These are phyloP conservation scores for Eupithecia vulgata DNA, from an alignment of 2,888 invertebrate species.

Conservation along the genomic window DNA sequence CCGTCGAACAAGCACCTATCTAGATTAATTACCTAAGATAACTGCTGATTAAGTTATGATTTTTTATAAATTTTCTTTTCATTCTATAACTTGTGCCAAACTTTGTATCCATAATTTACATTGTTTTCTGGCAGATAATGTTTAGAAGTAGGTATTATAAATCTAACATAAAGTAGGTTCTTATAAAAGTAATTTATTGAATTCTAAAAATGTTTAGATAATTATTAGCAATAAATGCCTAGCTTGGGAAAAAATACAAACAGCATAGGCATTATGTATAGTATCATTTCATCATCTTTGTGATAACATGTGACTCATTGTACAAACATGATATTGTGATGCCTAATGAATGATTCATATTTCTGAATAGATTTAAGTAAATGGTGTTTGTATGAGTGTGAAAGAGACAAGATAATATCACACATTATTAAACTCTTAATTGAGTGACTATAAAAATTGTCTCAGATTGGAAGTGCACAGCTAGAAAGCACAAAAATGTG, in stretches of 20 bases:
- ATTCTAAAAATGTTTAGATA: background rate
- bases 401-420: slow-evolving; percentile 24
- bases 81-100: slow-evolving; percentile 53
- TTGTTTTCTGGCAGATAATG: slow-evolving; percentile 19
- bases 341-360: slow-evolving; percentile 41
- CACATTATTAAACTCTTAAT: slow-evolving; percentile 6
- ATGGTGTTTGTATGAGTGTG: slow-evolving; percentile 19
- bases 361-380: slow-evolving; percentile 31
- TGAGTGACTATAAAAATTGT: background rate
- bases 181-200: slow-evolving; percentile 1
- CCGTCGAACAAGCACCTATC: background rate
- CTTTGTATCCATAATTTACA: slow-evolving; percentile 42
- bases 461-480: no score
- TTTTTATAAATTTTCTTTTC: slow-evolving; percentile 38
- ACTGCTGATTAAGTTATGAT: slow-evolving; percentile 22
- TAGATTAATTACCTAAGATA: slow-evolving; percentile 19
- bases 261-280: slow-evolving; percentile 3
- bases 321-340: slow-evolving; percentile 38
- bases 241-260: slow-evolving; percentile 21
- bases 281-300: slow-evolving; percentile 13
- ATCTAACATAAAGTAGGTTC: background rate
- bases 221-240: background rate
- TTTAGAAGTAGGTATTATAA: slow-evolving; percentile 3
- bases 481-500: no score
- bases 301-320: slow-evolving; percentile 37